These are phyloP conservation scores for Pogonocichla stellata DNA, from an alignment of 2,113 vertebrate species.

Conservation along the genomic window DNA sequence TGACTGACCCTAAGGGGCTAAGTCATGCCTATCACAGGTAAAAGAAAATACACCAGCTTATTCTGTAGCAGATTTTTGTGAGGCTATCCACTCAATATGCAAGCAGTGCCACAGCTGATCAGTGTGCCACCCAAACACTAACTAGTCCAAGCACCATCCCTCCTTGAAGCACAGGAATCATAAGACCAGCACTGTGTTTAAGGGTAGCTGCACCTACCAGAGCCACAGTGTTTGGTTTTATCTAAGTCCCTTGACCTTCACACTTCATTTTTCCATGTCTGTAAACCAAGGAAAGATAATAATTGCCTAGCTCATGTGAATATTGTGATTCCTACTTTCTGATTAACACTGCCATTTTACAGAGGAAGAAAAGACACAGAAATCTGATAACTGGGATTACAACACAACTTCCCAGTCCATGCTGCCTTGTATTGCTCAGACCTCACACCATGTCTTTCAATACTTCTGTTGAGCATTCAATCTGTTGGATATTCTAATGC, in stretches of 20 bases:
- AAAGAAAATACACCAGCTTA: not conserved
- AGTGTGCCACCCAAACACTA: not conserved
- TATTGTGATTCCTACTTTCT: conserved; percentile 1
- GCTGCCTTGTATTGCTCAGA: not conserved
- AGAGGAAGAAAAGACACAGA: not conserved
- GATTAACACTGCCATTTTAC: not conserved
- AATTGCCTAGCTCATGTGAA: not conserved
- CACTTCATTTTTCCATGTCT: conserved; percentile 3
- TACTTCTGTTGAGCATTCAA: not conserved
- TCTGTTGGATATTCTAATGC: not conserved
- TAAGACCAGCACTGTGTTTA: not conserved
- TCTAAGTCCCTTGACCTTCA: not conserved
- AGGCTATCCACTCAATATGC: not conserved
- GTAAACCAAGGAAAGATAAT: not conserved
- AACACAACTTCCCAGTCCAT: not conserved
- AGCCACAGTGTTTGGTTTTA: not conserved
- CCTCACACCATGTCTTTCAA: not conserved
- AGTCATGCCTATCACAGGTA: not conserved
- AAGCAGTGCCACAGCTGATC: not conserved
- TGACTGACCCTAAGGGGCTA: not conserved
- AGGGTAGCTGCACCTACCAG: not conserved
- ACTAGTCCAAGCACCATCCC: not conserved
- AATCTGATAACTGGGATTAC: not conserved
- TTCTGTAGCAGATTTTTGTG: not conserved
- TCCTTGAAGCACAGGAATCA: not conserved